Base-by-base conservation (phyloP, 2,113 vertebrate species). In the Anas platyrhynchos region DNA sequence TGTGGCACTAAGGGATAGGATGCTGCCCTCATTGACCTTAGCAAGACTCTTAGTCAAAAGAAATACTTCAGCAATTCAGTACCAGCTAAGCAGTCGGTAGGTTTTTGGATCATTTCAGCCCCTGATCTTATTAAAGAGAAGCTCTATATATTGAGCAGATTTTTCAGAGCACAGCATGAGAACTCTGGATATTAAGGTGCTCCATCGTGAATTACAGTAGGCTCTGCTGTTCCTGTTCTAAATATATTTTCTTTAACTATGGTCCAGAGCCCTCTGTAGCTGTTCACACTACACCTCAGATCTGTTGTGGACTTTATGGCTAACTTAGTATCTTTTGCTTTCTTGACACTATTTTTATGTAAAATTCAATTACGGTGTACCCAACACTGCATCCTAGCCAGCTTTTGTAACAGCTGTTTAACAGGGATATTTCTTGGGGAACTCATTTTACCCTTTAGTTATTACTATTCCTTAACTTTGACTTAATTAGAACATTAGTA, bases 101-200 rank as follows among this genome's bases (percentile, higher is more conserved):
- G 34, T 58, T 86, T 58, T 86, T 68, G 83, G 79, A 71, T 91
- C 74, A 21, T 67, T 84, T 72, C 52, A 15, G 43, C 48, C 79
- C 52, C 56, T 81, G 77, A 78, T 86, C 73, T 86, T 69, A 62
- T 92, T 78, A 78, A 87, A 86, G 48, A 86, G 69, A 82, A 73
- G 41, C 31, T 58, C 29, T 54, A 34, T 76, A 79, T 58, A 75
- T 68, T 36, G 62, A 91, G 34, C 48, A 86, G 78, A 67, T 83
- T 96, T 96, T 88, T 96, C 82, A 68, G 66, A 78, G 17, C 32
- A 58, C 52, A 84, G 48, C 44, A 21, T 62, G 69, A 62, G 69
- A 86, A 58, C 14, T 56, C 56, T 41, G 61, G 58, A 25, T 92
- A 82, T 86, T 82, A 78, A 94, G 69, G 54, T 31, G 61, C 66